Percentiles rank a stretch among this genome's conserved stretches.
Evolutionary conservation across 2,888 invertebrate genomes (phyloP).

Genomic region (Laspeyria flexula): DNA sequence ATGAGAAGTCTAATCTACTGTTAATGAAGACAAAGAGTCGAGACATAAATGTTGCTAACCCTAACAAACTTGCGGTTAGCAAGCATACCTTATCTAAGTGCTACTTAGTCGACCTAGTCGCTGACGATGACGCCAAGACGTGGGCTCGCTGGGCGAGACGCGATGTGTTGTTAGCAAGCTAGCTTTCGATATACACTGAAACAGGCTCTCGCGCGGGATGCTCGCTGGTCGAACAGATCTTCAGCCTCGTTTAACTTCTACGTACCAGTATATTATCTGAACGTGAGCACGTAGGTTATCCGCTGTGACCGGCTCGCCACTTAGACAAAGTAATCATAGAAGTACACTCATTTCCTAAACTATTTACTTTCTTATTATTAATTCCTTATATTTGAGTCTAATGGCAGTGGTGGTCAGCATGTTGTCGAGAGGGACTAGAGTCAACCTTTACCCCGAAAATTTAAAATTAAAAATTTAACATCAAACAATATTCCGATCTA

Average conservation of each 20-base stretch:
- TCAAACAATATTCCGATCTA: slow-evolving; percentile 59
- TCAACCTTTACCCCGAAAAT: slow-evolving; percentile 66
- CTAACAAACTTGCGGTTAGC: neutral
- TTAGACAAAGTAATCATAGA: slow-evolving; percentile 12
- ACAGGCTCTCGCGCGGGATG: slow-evolving; percentile 65
- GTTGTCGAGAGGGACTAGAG: slow-evolving; percentile 73
- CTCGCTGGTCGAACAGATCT: slow-evolving; percentile 24
- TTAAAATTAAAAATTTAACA: slow-evolving; percentile 59
- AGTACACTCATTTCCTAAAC: slow-evolving; percentile 55
- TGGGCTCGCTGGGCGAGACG: neutral
- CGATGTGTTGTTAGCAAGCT: slow-evolving; percentile 9
- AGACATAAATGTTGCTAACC: neutral
- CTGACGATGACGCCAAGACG: too few species aligned
- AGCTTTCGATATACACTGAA: slow-evolving; percentile 63
- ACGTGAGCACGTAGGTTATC: neutral
- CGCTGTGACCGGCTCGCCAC: slow-evolving; percentile 12
- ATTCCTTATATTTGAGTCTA: slow-evolving; percentile 65
- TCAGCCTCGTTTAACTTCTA: slow-evolving; percentile 35
- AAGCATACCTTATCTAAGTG: neutral
- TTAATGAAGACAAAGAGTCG: neutral
- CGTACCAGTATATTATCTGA: slow-evolving; percentile 3
- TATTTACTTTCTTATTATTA: slow-evolving; percentile 55
- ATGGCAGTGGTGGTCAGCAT: slow-evolving; percentile 82
- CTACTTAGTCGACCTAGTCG: neutral
- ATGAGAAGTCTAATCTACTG: slow-evolving; percentile 28